phyloP scores from a whole-genome alignment of 2,797 vertebrate genomes.

The Alcedo atthis region DNA sequence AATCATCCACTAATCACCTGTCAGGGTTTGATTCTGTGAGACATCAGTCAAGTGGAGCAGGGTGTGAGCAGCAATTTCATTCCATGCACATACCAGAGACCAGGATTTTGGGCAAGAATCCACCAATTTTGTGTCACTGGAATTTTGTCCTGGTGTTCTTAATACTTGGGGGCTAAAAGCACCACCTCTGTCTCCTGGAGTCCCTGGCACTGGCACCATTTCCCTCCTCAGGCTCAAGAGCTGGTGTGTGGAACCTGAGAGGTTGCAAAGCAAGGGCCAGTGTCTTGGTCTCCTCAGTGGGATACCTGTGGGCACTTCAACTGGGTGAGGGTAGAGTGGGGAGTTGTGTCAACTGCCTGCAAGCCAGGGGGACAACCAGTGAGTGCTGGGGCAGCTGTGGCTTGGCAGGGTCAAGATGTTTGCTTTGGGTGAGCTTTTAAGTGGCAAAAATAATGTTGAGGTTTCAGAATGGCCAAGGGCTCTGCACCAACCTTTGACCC shows the following conservation, averaged over 20 bases:
- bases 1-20: background rate
- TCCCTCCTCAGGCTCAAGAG: too few relatives aligned
- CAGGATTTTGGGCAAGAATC: background rate
- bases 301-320: background rate
- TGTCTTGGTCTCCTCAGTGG: background rate
- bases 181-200: background rate
- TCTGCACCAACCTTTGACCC: background rate
- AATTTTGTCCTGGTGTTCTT: background rate
- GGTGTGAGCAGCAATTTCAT: background rate
- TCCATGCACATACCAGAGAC: background rate
- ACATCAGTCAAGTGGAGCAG: background rate
- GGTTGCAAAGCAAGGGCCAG: background rate
- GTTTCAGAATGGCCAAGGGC: background rate
- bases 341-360: background rate
- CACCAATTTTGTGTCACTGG: background rate
- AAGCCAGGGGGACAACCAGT: background rate
- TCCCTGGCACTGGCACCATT: background rate
- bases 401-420: background rate
- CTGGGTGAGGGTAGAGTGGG: background rate
- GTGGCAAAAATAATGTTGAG: background rate
- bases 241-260: rapidly evolving
- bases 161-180: background rate
- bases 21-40: background rate
- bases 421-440: background rate
- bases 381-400: background rate